phyloP scores from a whole-genome alignment of 1,140 invertebrate species.

The Zaprionus vittiger region DNA sequence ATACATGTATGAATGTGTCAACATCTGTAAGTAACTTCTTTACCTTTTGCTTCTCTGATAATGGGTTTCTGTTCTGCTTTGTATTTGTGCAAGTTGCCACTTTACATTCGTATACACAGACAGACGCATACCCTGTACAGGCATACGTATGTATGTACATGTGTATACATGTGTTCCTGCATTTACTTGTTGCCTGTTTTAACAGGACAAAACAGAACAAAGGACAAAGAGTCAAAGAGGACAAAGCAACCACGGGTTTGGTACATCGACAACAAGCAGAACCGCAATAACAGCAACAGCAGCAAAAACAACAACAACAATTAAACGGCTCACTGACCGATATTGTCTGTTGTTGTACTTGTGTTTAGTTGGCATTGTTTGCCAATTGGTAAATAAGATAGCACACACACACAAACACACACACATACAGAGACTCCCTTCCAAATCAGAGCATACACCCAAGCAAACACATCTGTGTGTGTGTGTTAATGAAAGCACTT shows the following conservation, averaged over 20 bases:
- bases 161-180: neutral
- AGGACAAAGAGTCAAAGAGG: neutral
- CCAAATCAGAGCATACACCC: neutral
- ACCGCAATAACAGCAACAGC: neutral
- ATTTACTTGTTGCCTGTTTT: neutral
- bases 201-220: neutral
- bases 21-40: neutral
- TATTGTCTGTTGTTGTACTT: conserved; percentile 5
- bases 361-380: neutral
- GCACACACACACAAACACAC: conserved; percentile 16
- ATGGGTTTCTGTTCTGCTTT: neutral
- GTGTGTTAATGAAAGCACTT: conserved; percentile 1
- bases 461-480: neutral
- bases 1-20: neutral
- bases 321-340: neutral
- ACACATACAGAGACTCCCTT: neutral
- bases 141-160: neutral
- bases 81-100: neutral
- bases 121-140: neutral
- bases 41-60: neutral
- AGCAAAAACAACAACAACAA: neutral
- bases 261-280: neutral
- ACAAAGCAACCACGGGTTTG: neutral
- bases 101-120: neutral
- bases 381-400: conserved; percentile 6